A percentile compares a stretch with the other conserved stretches of the same genome.
phyloP scores from a whole-genome alignment of 35 echinoderm and acorn worm species.

The Apostichopus californicus region DNA sequence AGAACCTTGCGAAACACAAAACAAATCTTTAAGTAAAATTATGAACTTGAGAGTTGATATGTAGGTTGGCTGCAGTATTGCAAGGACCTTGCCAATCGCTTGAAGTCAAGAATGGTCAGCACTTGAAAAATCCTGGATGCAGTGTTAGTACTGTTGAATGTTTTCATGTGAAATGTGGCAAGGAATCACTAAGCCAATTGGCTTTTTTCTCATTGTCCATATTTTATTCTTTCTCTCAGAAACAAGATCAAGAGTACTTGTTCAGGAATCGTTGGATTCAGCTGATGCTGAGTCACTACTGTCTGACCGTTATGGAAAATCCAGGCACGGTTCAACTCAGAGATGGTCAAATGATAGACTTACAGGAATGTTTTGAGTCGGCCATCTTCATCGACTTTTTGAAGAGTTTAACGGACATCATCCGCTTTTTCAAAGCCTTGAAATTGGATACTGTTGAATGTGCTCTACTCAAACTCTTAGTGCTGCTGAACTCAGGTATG shows the following conservation, averaged over 20 bases:
- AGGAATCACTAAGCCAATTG: no score
- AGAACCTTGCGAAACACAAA: no score
- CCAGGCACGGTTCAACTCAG: neutral
- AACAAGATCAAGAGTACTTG: constrained; percentile 3
- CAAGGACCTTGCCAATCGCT: no score
- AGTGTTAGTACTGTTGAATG: no score
- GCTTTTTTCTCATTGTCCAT: neutral
- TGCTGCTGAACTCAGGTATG: constrained; percentile 46
- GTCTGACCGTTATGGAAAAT: neutral
- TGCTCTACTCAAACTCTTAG: constrained; percentile 18
- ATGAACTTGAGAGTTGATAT: no score
- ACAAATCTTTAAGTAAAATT: no score
- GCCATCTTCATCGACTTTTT: constrained; percentile 25
- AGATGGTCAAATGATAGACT: neutral
- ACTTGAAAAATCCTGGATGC: no score
- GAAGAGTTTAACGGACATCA: constrained; percentile 4
- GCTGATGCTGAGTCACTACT: constrained; percentile 42
- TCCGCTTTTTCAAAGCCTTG: neutral
- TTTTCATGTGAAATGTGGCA: no score
- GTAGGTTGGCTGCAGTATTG: no score
- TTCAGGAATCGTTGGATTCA: constrained; percentile 38
- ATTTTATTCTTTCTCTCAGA: neutral
- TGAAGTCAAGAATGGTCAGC: no score
- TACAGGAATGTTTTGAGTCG: constrained; percentile 20
- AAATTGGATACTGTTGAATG: constrained; percentile 11